A percentile compares a stretch with the other conserved stretches of the same genome.
phyloP scores from a whole-genome alignment of 2,113 vertebrate genomes.

The Sinocyclocheilus grahami region DNA sequence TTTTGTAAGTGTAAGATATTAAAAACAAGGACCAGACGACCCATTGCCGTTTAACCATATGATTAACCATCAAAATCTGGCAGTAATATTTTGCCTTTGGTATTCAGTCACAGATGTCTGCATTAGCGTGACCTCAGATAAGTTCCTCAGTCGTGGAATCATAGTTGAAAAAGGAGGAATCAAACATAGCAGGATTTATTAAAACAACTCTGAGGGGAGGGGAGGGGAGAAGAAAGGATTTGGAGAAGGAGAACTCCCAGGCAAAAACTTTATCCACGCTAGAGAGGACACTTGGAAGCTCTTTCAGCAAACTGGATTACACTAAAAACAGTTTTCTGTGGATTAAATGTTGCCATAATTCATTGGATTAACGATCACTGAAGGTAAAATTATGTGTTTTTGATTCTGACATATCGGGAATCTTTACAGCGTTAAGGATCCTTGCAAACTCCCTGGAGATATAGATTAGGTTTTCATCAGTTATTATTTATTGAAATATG shows the following conservation, averaged over 20 bases:
- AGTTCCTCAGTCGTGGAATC: slow-evolving; percentile 11
- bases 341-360: slow-evolving; percentile 70
- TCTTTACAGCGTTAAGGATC: not conserved
- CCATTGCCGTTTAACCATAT: not conserved
- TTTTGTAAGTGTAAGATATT: too few species aligned
- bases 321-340: slow-evolving; percentile 50
- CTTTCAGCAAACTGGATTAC: slow-evolving; percentile 65
- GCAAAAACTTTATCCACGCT: slow-evolving; percentile 65
- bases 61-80: not conserved
- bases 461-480: not conserved
- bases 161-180: not conserved
- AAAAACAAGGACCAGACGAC: not conserved
- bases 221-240: slow-evolving; percentile 64
- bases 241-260: slow-evolving; percentile 66
- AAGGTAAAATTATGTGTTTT: slow-evolving; percentile 68
- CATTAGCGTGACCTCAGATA: not conserved
- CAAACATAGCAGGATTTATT: slow-evolving; percentile 39
- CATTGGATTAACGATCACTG: slow-evolving; percentile 66
- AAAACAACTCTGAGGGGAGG: slow-evolving; percentile 57
- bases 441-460: not conserved
- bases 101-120: not conserved
- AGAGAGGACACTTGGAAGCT: slow-evolving; percentile 57
- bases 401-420: not conserved
- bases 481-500: not conserved
- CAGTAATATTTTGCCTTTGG: not conserved